Evolutionary conservation across 2,797 vertebrate species (phyloP).

Genomic region (Pseudomugil gertrudae): DNA sequence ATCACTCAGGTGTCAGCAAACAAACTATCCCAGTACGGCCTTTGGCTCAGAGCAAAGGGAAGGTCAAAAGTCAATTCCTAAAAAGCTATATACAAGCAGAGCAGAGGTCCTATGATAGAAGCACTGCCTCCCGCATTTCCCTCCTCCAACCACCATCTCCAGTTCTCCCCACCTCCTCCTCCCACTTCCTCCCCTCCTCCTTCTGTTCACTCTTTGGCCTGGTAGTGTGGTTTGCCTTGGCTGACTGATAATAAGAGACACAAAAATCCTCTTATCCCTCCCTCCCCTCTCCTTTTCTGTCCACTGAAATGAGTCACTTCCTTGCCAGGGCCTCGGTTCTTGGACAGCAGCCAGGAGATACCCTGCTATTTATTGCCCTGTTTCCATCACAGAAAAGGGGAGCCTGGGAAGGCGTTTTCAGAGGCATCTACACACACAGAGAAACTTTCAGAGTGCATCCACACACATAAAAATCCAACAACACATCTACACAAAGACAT

Average conservation of each 20-base stretch:
- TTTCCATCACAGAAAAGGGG: constrained; percentile 81
- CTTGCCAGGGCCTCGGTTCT: constrained; percentile 79
- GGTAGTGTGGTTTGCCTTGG: constrained; percentile 86
- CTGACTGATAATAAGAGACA: constrained; percentile 88
- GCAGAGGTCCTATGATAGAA: constrained; percentile 55
- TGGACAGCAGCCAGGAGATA: constrained; percentile 84
- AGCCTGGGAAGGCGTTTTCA: constrained; percentile 70
- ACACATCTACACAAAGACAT: constrained; percentile 27
- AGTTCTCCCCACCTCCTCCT: constrained; percentile 17
- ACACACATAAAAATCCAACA: constrained; percentile 39
- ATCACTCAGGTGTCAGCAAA: constrained; percentile 64
- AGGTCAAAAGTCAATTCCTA: constrained; percentile 66
- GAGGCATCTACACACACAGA: constrained; percentile 50
- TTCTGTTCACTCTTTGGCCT: constrained; percentile 66
- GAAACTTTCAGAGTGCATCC: constrained; percentile 29
- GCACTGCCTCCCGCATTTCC: constrained; percentile 13
- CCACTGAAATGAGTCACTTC: constrained; percentile 82
- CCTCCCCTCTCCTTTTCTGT: constrained; percentile 62
- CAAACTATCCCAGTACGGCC: constrained; percentile 62
- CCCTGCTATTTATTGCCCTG: constrained; percentile 85
- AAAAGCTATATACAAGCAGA: constrained; percentile 71
- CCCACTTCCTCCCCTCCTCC: constrained; percentile 21
- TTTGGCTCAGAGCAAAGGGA: constrained; percentile 24
- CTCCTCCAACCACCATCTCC: constrained; percentile 19
- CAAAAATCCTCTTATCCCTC: constrained; percentile 81